Percentiles rank a stretch among this genome's conserved stretches.
These are phyloP conservation scores for Plodia interpunctella DNA, from an alignment of 1,140 invertebrate genomes.

Conservation along the genomic window DNA sequence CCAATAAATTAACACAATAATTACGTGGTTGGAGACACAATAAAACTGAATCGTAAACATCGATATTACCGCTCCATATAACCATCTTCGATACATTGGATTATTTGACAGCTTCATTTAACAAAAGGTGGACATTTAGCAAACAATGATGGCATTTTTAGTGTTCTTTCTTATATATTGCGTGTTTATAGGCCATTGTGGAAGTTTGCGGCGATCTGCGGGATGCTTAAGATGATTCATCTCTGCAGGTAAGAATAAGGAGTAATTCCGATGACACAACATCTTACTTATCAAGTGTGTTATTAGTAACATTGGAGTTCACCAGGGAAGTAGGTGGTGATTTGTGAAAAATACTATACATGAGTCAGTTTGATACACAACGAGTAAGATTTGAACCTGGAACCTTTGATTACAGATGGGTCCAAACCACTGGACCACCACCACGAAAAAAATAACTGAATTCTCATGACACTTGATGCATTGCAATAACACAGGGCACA, in stretches of 20 bases:
- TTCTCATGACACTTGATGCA: too few species aligned
- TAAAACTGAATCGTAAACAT: slow-evolving; percentile 23
- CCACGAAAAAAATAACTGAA: too few species aligned
- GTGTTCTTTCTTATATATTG: slow-evolving; percentile 61
- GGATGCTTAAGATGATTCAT: slow-evolving; percentile 56
- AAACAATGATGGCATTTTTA: slow-evolving; percentile 68
- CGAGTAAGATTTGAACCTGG: too few species aligned
- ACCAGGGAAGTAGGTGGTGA: too few species aligned
- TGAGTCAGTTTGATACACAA: too few species aligned
- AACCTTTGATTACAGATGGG: too few species aligned
- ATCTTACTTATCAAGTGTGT: too few species aligned
- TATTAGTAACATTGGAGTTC: too few species aligned
- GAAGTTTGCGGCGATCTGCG: slow-evolving; percentile 38
- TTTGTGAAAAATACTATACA: too few species aligned
- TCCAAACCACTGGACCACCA: too few species aligned
- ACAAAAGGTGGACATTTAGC: slow-evolving; percentile 67
- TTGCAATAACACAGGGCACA: too few species aligned
- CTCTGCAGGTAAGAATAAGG: slow-evolving; percentile 38
- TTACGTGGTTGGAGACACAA: slow-evolving; percentile 18
- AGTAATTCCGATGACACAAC: slow-evolving; percentile 17
- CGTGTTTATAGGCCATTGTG: slow-evolving; percentile 70
- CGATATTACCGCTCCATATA: slow-evolving; percentile 32
- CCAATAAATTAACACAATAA: slow-evolving; percentile 9
- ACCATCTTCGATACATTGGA: slow-evolving; percentile 26
- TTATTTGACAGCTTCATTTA: slow-evolving; percentile 59